Evolutionary conservation across 2,797 vertebrate genomes (phyloP), one percentile per base, ranked within the genome.

Genomic region (Taenioides sp.): DNA sequence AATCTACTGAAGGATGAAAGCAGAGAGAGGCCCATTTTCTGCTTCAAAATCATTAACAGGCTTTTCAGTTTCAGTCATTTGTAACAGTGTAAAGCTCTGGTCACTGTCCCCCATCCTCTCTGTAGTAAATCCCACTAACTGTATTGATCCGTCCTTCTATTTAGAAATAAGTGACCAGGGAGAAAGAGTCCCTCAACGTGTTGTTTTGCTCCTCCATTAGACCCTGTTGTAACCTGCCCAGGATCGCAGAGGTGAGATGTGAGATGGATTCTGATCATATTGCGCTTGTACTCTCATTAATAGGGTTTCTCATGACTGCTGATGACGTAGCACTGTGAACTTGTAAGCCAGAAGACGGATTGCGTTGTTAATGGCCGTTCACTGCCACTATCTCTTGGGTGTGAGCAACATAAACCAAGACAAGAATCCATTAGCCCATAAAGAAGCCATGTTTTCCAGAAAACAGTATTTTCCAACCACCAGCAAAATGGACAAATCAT

Each of bases 71-170:
- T 74, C 66, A 70, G 17, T 63, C 10, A 25, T 22, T 72, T 72
- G 59, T 18, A 71, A 64, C 31, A 23, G 55, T 59, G 34, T 55
- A 28, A 71, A 40, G 27, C 47, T 64, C 18, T 59, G 71, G 72
- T 37, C 61, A 64, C 54, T 40, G 40, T 43, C 23, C 40, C 49
- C 49, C 72, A 43, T 80, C 47, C 17, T 14, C 3, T 0, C 71
- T 70, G 74, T 52, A 71, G 70, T 86, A 77, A 85, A 84, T 82
- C 84, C 78, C 73, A 23, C 75, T 74, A 80, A 87, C 78, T 78
- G 58, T 74, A 90, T 85, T 52, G 84, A 89, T 90, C 65, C 3
- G 17, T 54, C 63, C 9, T 61, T 66, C 71, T 43, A 62, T 73
- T 74, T 84, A 69, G 71, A 82, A 79, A 71, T 83, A 84, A 86